phyloP scores from a whole-genome alignment of 2,888 invertebrate species.

The Hesperia comma region DNA sequence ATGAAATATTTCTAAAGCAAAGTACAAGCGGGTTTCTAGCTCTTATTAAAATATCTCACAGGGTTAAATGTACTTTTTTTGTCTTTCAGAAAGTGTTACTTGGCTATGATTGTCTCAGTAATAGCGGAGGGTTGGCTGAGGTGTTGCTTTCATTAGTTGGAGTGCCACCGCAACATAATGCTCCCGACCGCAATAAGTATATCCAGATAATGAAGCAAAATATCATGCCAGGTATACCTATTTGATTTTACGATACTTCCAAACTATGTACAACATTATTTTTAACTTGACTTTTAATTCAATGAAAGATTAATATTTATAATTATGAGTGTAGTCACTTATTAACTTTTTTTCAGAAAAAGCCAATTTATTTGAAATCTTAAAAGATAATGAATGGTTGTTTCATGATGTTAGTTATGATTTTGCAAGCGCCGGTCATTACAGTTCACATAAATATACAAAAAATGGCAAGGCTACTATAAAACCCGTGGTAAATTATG shows the following conservation, averaged over 20 bases:
- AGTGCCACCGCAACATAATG: constrained; percentile 69
- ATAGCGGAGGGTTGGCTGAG: constrained; percentile 54
- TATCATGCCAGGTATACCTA: constrained; percentile 59
- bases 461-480: constrained; percentile 61
- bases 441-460: constrained; percentile 57
- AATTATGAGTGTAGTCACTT: not conserved
- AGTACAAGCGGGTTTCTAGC: no score
- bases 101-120: constrained; percentile 66
- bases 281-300: no score
- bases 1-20: no score
- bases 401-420: constrained; percentile 64
- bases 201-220: constrained; percentile 55
- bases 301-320: no score
- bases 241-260: no score
- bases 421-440: constrained; percentile 64
- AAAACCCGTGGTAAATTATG: constrained; percentile 48
- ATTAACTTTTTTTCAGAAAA: constrained; percentile 53
- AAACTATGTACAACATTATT: no score
- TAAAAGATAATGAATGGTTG: constrained; percentile 59
- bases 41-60: not conserved
- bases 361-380: constrained; percentile 52
- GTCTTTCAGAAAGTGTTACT: constrained; percentile 58
- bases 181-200: constrained; percentile 61
- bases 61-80: not conserved
- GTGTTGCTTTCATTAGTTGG: constrained; percentile 63